Conservation (phyloP, 64 coral and sea anemone genomes). For the Stichodactyla mertensii region DNA sequence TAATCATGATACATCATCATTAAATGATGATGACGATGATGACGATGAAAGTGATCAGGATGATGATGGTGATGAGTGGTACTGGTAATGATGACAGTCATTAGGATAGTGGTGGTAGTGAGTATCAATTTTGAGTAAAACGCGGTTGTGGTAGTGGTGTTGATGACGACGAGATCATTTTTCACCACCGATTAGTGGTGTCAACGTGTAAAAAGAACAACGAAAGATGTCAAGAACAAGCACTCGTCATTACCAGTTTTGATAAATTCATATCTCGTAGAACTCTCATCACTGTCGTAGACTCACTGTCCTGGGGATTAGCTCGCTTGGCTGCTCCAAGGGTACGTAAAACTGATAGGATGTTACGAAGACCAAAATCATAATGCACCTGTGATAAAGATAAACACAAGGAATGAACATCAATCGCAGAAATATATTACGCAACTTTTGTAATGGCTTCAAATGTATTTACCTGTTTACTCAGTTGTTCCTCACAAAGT, state of each 20-base stretch:
- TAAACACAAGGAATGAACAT: neutral
- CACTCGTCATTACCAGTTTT: conserved; percentile 54
- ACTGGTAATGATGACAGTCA: too few species aligned
- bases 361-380: conserved; percentile 91
- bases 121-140: too few species aligned
- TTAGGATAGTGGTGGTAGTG: too few species aligned
- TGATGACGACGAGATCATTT: too few species aligned
- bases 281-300: conserved; percentile 86
- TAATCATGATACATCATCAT: too few species aligned
- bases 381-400: conserved; percentile 77
- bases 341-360: conserved; percentile 81
- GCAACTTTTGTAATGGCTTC: neutral
- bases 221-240: too few species aligned
- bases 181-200: too few species aligned
- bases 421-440: neutral
- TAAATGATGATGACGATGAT: neutral
- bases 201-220: too few species aligned
- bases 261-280: conserved; percentile 91
- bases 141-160: too few species aligned
- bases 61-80: neutral
- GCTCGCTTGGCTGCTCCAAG: conserved; percentile 92
- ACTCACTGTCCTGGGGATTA: conserved; percentile 88
- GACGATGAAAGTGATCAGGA: neutral
- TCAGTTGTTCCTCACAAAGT: conserved; percentile 90
- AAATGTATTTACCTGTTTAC: conserved; percentile 52